Base-by-base conservation (phyloP, 2,888 invertebrate species). In the Aethes cnicana region DNA sequence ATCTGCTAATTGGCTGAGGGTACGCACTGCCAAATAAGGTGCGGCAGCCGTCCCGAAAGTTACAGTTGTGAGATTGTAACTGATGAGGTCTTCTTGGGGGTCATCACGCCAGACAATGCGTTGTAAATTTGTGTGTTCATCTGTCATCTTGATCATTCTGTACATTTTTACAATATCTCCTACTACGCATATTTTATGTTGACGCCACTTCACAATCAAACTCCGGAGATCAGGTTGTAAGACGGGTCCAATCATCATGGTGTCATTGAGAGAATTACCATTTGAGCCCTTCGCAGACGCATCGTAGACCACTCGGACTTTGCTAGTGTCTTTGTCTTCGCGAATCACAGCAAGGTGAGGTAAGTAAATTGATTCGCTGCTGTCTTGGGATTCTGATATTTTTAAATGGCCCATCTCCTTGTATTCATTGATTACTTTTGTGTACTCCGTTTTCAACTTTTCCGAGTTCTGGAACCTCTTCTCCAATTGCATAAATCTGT, bases 111-210 rank as follows among this genome's bases (percentile, higher is more conserved):
- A 16, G 1, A 16, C 8, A 2, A 28, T 11, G 6, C 28, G 23
- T 42, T 42, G 17, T 17, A 26, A 28, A n/a, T 18, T 26, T 16
- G n/a, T 18, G 42, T 17, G 7, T 17, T 16, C 9, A 8, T 6
- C 7, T 28, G 28, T 28, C 28, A 28, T 28, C 2, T 28, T 28
- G n/a, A 28, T 28, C 28, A 28, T 28, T 4, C 66, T 36, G 37
- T 62, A 69, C 62, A 69, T 68, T 58, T 69, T 59, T 14, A 50
- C 41, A n/a, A 63, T 55, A 41, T 61, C 64, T 4, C 56, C 58
- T 1, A 62, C 59, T 3, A 68, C 43, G 7, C 53, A 56, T 23
- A 63, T 35, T 16, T 20, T 42, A 28, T 63, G 53, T n/a, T 16
- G 37, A 30, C 61, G 17, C 49, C 61, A 64, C 37, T 53, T 7